Percentiles rank a stretch among this genome's conserved stretches.
Conservation (phyloP, 2,888 invertebrate genomes). For the Steinernema carpocapsae region DNA sequence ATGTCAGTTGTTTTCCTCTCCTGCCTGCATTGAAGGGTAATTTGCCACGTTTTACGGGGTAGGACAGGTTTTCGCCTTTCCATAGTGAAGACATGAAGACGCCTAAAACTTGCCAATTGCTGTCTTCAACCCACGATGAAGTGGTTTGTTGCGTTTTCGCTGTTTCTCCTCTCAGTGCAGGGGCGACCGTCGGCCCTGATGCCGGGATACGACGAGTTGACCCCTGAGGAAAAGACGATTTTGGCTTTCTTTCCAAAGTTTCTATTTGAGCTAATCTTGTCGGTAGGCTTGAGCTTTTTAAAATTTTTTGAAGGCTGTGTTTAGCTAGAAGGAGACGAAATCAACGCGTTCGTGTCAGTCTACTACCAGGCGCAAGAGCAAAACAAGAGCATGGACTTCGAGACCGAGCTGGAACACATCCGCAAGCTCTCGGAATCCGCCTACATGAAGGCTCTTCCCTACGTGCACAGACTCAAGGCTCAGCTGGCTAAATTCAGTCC, state of each 20-base stretch:
- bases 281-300: neutral
- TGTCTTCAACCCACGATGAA: neutral
- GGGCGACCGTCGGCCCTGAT: constrained; percentile 10
- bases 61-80: too few species aligned
- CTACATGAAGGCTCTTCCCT: constrained; percentile 15
- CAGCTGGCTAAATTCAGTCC: constrained; percentile 24
- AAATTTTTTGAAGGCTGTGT: neutral
- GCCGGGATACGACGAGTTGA: constrained; percentile 16
- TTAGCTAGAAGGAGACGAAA: constrained; percentile 25
- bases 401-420: constrained; percentile 4
- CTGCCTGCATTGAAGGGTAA: too few species aligned
- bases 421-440: constrained; percentile 16
- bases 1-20: too few species aligned
- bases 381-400: constrained; percentile 19
- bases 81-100: too few species aligned
- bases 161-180: neutral
- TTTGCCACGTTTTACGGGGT: too few species aligned
- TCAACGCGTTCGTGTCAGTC: constrained; percentile 13
- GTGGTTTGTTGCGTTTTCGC: constrained; percentile 19
- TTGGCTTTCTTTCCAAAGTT: constrained; percentile 18
- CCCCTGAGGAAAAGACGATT: constrained; percentile 15
- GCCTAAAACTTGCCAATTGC: too few species aligned
- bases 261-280: constrained; percentile 13
- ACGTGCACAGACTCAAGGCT: neutral
- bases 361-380: constrained; percentile 10